phyloP scores from a whole-genome alignment of 2,113 vertebrate species.

The Paedocypris sp. region DNA sequence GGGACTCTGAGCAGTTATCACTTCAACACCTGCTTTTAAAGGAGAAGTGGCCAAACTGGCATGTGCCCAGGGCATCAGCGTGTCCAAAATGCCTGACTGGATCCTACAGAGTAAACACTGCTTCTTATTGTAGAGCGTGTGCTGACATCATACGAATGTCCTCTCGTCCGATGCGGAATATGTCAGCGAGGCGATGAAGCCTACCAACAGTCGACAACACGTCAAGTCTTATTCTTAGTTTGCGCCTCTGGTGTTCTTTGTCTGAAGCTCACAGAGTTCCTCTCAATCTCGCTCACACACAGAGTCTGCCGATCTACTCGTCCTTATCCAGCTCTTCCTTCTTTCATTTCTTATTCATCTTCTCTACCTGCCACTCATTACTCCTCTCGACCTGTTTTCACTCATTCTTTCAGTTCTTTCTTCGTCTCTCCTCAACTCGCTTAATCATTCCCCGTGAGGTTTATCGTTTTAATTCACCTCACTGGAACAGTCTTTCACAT shows the following conservation, averaged over 20 bases:
- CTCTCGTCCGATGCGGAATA: slow-evolving; percentile 51
- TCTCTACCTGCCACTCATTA: not conserved
- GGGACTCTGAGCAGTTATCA: not conserved
- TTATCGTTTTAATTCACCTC: not conserved
- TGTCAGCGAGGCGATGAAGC: slow-evolving; percentile 49
- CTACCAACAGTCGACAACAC: slow-evolving; percentile 22
- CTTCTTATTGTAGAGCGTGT: slow-evolving; percentile 41
- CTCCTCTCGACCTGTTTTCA: slow-evolving; percentile 11
- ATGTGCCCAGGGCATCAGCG: not conserved
- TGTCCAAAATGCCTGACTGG: not conserved
- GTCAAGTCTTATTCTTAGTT: slow-evolving; percentile 20
- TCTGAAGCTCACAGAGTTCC: slow-evolving; percentile 7
- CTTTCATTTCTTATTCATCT: slow-evolving; percentile 3
- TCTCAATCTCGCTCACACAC: not conserved
- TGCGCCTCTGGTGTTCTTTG: slow-evolving; percentile 13
- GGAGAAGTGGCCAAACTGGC: not conserved
- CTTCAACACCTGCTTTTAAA: not conserved
- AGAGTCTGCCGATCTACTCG: not conserved
- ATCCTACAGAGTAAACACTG: no score
- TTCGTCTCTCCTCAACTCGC: not conserved
- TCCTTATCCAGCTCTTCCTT: not conserved
- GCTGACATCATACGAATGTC: slow-evolving; percentile 58
- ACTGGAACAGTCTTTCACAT: not conserved
- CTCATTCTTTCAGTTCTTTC: not conserved
- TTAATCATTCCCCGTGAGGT: not conserved